These are phyloP conservation scores for Thryonomys swinderianus DNA, from an alignment of 2,113 vertebrate genomes.

Conservation along the genomic window DNA sequence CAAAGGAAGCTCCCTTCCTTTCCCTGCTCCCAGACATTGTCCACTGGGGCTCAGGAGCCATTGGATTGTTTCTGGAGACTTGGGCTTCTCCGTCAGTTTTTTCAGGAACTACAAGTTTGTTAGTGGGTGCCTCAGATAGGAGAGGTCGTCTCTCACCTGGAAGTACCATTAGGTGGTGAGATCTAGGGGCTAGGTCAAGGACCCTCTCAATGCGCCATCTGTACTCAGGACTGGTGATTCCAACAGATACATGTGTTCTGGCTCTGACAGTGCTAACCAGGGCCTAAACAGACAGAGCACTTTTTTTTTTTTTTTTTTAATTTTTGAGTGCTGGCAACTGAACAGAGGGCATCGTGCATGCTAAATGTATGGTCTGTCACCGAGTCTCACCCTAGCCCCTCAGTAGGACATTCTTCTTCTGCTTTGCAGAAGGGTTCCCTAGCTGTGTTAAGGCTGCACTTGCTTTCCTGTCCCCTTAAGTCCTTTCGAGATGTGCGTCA, in stretches of 20 bases:
- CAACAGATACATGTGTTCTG: fast-evolving
- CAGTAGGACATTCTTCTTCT: neutral
- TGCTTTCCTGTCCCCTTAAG: neutral
- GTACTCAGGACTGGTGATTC: neutral
- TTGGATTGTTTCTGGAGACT: neutral
- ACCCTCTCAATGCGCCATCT: neutral
- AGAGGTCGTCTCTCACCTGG: neutral
- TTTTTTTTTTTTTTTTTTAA: neutral
- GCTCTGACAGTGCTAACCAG: fast-evolving
- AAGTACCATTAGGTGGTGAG: neutral
- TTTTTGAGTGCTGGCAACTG: neutral
- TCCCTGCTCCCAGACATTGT: neutral
- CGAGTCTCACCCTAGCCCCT: neutral
- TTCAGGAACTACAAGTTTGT: neutral
- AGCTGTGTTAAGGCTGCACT: neutral
- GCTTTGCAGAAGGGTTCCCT: fast-evolving
- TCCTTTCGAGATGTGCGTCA: neutral
- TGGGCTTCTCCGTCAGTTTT: neutral
- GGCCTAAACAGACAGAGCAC: fast-evolving
- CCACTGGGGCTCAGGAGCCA: neutral
- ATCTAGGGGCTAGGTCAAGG: neutral
- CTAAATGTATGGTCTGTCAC: neutral
- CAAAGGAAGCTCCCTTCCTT: too few relatives aligned
- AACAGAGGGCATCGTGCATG: neutral
- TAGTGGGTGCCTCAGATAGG: neutral